phyloP scores from a whole-genome alignment of 2,888 invertebrate genomes.

The Phaedon cochleariae region DNA sequence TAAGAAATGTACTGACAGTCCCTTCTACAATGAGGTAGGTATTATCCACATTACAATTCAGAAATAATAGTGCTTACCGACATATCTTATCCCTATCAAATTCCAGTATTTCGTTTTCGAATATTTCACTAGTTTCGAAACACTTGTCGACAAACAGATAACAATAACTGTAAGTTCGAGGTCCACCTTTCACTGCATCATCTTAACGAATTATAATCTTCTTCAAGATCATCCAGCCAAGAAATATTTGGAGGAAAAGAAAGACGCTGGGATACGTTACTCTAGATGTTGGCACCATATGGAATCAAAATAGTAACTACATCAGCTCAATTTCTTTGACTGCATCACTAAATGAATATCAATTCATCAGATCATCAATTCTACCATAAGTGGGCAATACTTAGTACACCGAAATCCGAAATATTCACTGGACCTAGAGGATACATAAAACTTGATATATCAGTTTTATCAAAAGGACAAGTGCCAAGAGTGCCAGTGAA shows the following conservation, averaged over 20 bases:
- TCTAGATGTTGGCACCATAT: conserved; percentile 75
- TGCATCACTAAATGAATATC: neutral
- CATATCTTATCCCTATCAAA: conserved; percentile 7
- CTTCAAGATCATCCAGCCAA: conserved; percentile 55
- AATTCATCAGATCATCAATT: conserved; percentile 81
- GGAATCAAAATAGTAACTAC: conserved; percentile 72
- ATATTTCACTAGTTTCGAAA: conserved; percentile 66
- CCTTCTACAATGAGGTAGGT: conserved; percentile 74
- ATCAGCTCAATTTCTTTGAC: neutral
- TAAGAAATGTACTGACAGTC: conserved; percentile 68
- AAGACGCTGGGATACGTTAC: conserved; percentile 68
- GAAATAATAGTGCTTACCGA: neutral
- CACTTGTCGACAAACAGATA: conserved; percentile 68
- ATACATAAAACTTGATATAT: conserved; percentile 83
- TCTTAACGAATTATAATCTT: no score
- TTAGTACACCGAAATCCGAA: conserved; percentile 69
- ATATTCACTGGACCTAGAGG: conserved; percentile 69
- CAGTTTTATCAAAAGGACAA: conserved; percentile 76
- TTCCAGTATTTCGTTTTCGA: conserved; percentile 76
- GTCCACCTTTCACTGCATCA: no score
- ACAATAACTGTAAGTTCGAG: conserved; percentile 66
- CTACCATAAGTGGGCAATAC: conserved; percentile 86
- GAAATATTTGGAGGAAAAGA: conserved; percentile 61
- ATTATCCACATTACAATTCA: neutral
- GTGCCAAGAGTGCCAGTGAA: conserved; percentile 67